phyloP scores from a whole-genome alignment of 2,888 invertebrate genomes.

The Caenorhabditis sp. region DNA sequence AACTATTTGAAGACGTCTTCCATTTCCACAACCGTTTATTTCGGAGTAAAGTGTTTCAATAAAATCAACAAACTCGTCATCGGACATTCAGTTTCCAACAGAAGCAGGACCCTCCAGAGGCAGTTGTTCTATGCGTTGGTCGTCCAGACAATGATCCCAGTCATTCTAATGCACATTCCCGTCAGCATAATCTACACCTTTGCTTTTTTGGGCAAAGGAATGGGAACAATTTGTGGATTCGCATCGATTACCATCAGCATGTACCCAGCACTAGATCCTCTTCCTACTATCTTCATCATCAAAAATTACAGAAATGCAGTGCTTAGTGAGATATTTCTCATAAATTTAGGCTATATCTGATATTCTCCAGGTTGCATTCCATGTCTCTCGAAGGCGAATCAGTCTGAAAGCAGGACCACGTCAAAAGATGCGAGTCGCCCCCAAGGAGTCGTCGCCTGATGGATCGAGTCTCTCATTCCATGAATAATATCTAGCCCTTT shows the following conservation, averaged over 20 bases:
- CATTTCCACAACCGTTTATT: conserved; percentile 5
- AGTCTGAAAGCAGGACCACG: not conserved
- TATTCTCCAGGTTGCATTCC: conserved; percentile 5
- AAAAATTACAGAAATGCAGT: conserved; percentile 35
- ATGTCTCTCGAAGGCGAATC: not conserved
- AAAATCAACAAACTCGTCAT: conserved; percentile 24
- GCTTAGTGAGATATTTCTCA: conserved; percentile 15
- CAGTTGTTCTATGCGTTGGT: conserved; percentile 45
- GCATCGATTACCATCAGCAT: conserved; percentile 35
- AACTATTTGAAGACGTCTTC: conserved; percentile 16
- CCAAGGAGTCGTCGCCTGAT: too few relatives aligned
- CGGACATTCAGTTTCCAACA: not conserved
- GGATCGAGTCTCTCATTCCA: too few relatives aligned
- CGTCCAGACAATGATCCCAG: conserved; percentile 33
- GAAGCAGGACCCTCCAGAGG: conserved; percentile 16
- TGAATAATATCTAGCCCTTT: too few relatives aligned
- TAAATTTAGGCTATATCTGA: not conserved
- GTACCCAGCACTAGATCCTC: conserved; percentile 45
- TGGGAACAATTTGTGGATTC: conserved; percentile 30
- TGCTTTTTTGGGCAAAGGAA: conserved; percentile 26
- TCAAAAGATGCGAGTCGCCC: not conserved
- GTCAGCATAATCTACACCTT: conserved; percentile 30
- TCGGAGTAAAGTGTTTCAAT: conserved; percentile 22
- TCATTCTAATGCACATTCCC: conserved; percentile 46
- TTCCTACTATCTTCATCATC: conserved; percentile 44